Evolutionary conservation across 2,888 invertebrate genomes (phyloP).

Genomic region (Pachydiplax longipennis): DNA sequence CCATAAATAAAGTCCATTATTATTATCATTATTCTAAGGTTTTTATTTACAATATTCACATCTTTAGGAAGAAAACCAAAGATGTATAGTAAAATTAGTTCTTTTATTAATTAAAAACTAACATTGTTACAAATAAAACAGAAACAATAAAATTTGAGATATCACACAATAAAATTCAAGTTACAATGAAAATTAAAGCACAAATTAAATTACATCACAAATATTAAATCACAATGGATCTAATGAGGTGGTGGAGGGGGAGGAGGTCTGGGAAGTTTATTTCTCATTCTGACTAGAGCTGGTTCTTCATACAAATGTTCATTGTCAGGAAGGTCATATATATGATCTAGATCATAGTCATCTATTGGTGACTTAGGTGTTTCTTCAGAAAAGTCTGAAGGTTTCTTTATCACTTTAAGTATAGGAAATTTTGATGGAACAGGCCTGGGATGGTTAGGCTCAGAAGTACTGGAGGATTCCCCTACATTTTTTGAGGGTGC

Average conservation of each 20-base stretch:
- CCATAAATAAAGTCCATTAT: no score
- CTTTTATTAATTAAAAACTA: neutral
- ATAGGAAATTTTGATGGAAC: neutral
- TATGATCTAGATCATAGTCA: neutral
- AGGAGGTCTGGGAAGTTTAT: neutral
- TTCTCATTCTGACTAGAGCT: neutral
- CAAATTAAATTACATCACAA: neutral
- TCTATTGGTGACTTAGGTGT: neutral
- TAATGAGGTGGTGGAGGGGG: neutral
- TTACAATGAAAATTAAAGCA: neutral
- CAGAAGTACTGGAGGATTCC: neutral
- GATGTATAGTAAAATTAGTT: neutral
- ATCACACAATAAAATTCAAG: neutral
- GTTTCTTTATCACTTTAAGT: neutral
- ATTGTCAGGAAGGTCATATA: neutral
- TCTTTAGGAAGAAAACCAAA: neutral
- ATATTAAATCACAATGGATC: neutral
- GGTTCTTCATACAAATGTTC: neutral
- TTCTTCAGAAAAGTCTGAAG: neutral
- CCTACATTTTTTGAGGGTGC: neutral
- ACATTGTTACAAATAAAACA: neutral
- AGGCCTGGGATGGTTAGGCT: neutral
- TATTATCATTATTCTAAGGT: no score
- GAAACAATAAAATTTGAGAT: no score
- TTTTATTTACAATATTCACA: neutral